phyloP scores from a whole-genome alignment of 2,113 vertebrate genomes.

The Stomatorhinus ivindoensis region DNA sequence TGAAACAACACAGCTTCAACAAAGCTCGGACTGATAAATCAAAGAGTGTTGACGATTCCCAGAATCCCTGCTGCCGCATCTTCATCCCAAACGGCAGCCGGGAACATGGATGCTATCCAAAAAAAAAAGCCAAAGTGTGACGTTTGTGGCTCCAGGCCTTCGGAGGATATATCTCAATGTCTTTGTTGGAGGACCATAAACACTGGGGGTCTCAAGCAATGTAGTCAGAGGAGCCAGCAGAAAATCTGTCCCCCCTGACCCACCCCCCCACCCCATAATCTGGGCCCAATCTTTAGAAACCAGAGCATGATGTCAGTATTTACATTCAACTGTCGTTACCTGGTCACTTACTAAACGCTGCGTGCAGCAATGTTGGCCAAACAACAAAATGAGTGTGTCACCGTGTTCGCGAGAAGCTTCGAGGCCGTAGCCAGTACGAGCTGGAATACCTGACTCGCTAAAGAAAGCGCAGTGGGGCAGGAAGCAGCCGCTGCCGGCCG shows the following conservation, averaged over 20 bases:
- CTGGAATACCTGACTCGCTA: conserved; percentile 12
- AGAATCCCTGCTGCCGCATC: no score
- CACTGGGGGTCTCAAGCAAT: not conserved
- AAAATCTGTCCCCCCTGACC: not conserved
- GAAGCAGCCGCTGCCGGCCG: not conserved
- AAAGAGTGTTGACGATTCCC: not conserved
- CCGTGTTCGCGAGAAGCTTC: not conserved
- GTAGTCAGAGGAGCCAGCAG: not conserved
- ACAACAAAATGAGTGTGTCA: not conserved
- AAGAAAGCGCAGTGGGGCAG: not conserved
- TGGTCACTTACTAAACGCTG: not conserved
- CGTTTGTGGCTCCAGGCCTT: not conserved
- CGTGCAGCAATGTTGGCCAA: not conserved
- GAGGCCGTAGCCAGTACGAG: not conserved
- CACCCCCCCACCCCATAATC: not conserved
- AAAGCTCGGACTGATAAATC: not conserved
- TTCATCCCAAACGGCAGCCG: no score
- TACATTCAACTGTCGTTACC: not conserved
- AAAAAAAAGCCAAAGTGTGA: not conserved
- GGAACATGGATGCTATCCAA: no score
- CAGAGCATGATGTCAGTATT: not conserved
- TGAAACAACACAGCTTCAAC: not conserved
- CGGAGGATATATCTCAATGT: not conserved
- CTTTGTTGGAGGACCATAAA: not conserved
- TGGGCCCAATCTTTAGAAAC: not conserved